Percentiles rank a stretch among this genome's conserved stretches.
Evolutionary conservation across 2,797 vertebrate species (phyloP).

Genomic region (Phataginus tricuspis): DNA sequence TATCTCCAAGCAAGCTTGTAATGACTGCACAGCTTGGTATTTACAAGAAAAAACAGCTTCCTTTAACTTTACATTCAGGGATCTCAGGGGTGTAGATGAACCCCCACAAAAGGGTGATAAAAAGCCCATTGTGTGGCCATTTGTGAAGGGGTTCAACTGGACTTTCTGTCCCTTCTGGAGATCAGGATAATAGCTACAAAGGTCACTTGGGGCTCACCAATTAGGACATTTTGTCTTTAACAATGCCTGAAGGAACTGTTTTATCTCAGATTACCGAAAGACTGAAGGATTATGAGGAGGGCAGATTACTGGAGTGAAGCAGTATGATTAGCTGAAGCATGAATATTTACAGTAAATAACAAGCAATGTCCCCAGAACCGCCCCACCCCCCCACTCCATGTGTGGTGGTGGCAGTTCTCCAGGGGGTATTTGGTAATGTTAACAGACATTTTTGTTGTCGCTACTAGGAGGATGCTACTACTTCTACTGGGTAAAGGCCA

Average conservation of each 20-base stretch:
- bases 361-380: not conserved
- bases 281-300: conserved; percentile 20
- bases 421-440: not conserved
- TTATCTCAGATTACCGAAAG: not conserved
- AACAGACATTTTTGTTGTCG: conserved; percentile 3
- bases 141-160: conserved; percentile 5
- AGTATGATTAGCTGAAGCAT: not conserved
- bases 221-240: conserved; percentile 51
- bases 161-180: conserved; percentile 41
- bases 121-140: not conserved
- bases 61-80: conserved; percentile 78
- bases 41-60: conserved; percentile 79
- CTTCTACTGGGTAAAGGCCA: not conserved
- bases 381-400: not conserved
- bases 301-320: not conserved
- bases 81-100: conserved; percentile 20
- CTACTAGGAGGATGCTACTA: not conserved
- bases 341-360: not conserved
- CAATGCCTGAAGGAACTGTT: conserved; percentile 29
- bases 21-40: conserved; percentile 76
- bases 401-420: not conserved
- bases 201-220: conserved; percentile 33
- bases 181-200: not conserved
- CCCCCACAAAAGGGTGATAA: conserved; percentile 5
- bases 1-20: conserved; percentile 76